phyloP scores from a whole-genome alignment of 2,797 vertebrate species.

The Antrozous pallidus region DNA sequence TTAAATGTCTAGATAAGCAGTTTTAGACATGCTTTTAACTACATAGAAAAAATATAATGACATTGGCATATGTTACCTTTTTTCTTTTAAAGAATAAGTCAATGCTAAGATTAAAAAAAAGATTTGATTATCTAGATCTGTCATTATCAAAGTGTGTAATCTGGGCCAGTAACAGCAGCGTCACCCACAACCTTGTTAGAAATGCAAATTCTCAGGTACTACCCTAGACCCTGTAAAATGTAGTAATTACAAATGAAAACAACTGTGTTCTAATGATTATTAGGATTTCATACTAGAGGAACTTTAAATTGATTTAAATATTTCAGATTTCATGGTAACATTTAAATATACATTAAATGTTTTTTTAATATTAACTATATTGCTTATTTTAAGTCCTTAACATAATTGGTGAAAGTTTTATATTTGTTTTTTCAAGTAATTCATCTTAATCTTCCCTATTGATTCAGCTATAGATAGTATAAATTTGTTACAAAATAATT shows the following conservation, averaged over 20 bases:
- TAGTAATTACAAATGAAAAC: slow-evolving; percentile 29
- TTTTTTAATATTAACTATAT: slow-evolving; percentile 29
- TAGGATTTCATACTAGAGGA: background rate
- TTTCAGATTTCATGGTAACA: background rate
- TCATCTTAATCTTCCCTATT: slow-evolving; percentile 9
- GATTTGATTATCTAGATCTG: background rate
- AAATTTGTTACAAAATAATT: slow-evolving; percentile 24
- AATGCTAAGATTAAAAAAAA: background rate
- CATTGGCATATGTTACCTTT: background rate
- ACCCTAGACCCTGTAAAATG: background rate
- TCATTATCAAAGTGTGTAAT: background rate
- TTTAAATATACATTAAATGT: slow-evolving; percentile 3
- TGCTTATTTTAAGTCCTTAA: slow-evolving; percentile 17
- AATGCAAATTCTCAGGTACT: background rate
- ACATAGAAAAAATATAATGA: background rate
- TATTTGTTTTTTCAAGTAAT: slow-evolving; percentile 1
- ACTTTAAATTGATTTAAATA: slow-evolving; percentile 5
- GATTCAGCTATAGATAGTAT: background rate
- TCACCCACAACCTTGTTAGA: background rate
- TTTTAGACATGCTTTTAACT: background rate
- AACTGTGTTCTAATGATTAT: background rate
- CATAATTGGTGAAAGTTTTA: slow-evolving; percentile 14
- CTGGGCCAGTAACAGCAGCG: background rate
- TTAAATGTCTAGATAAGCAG: background rate
- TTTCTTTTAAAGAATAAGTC: background rate